A percentile compares a stretch with the other conserved stretches of the same genome.
Conservation (phyloP, 2,888 invertebrate species). For the Pollenia amentaria region DNA sequence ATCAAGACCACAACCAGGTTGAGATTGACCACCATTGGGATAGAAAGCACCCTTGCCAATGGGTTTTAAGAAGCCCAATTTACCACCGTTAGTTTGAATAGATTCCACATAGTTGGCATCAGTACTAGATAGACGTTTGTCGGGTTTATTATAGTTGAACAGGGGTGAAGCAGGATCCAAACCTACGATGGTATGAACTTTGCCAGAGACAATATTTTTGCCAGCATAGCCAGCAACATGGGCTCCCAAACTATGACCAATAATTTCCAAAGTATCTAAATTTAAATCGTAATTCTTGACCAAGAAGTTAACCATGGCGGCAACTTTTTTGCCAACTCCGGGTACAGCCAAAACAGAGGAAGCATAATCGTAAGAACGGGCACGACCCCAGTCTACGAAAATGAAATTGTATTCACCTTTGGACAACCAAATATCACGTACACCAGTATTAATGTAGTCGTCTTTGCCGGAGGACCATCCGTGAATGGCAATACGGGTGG, state of each 20-base stretch:
- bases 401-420: conserved; percentile 86
- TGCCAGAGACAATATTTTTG: conserved; percentile 85
- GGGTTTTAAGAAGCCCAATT: conserved; percentile 78
- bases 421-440: conserved; percentile 85
- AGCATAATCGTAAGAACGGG: conserved; percentile 85
- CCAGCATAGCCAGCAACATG: conserved; percentile 87
- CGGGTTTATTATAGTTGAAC: conserved; percentile 76
- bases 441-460: conserved; percentile 77
- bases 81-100: conserved; percentile 79
- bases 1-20: conserved; percentile 85
- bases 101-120: conserved; percentile 80
- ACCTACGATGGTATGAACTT: conserved; percentile 85
- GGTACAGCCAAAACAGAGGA: conserved; percentile 84
- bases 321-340: conserved; percentile 76
- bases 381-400: conserved; percentile 86
- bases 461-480: conserved; percentile 86
- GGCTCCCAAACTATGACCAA: conserved; percentile 87
- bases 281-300: conserved; percentile 84
- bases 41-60: conserved; percentile 85
- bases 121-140: conserved; percentile 74
- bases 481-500: conserved; percentile 83
- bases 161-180: conserved; percentile 78
- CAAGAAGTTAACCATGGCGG: conserved; percentile 80
- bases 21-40: conserved; percentile 86
- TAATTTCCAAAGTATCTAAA: conserved; percentile 84